Evolutionary conservation across 2,113 vertebrate species (phyloP), one percentile per base, ranked within the genome.

Genomic region (Hippocampus guttulatus): DNA sequence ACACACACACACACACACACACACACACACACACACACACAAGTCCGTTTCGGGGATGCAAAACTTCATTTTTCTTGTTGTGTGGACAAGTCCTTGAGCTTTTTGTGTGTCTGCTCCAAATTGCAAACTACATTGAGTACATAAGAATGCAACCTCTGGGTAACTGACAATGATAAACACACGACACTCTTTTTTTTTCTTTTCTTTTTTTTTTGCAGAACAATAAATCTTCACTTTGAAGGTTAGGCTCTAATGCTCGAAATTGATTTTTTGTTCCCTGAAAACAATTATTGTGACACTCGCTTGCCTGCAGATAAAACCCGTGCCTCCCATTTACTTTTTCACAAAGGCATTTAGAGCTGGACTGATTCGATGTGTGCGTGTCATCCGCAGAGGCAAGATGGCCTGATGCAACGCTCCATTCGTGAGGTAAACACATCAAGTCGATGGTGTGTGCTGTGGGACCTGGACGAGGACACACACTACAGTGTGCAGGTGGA

Each of bases 361-460:
- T 25, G 33, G 5, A 21, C 21, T 68, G 12, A 20, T 8, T 23
- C 10, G 10, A 16, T 40, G 21, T 63, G 27, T 52, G 47, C 20
- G 60, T 74, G 1, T 68, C 1, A 0, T 68, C 30, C 73, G 51
- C 90, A 98, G 96, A 92, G 96, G 75, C 96, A 97, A 78, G 96
- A 98, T 0, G 95, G 96, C 10, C 92, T 96, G 41, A 95, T 96
- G 92, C 95, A 97, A 85, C 93, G 96, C 73, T 97, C 95, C 82
- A 98, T 98, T 87, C 91, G 96, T 11, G 96, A 98, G 88, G 96
- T 98, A 87, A 98, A 98, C 89, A 98, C 96, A 5, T 96, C 95
- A 64, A 98, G 95, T 66, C 92, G 91, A 20, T 94, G 95, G 88
- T 98, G 96, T 27, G 94, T 96, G 75, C 92, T 98, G 54, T 98